Evolutionary conservation across 2,888 invertebrate species (phyloP).

Genomic region (Trissolcus brochymenae): DNA sequence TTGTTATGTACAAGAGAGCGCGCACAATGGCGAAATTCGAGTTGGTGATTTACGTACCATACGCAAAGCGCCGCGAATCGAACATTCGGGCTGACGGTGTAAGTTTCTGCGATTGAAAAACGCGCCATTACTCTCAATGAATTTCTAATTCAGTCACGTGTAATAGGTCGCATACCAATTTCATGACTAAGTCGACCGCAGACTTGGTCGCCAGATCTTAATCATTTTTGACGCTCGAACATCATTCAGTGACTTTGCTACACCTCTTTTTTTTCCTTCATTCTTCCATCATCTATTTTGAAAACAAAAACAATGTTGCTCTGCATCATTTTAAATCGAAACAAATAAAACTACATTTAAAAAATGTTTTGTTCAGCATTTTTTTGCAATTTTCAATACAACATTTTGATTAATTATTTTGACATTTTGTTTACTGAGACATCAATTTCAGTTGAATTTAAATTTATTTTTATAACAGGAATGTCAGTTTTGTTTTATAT

Average conservation of each 20-base stretch:
- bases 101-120: slow-evolving; percentile 9
- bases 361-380: no score
- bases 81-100: slow-evolving; percentile 2
- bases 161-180: slow-evolving; percentile 52
- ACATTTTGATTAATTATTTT: no score
- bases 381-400: no score
- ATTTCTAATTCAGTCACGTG: slow-evolving; percentile 50
- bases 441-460: no score
- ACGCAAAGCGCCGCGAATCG: not conserved
- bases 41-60: slow-evolving; percentile 16
- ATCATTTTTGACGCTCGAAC: slow-evolving; percentile 34
- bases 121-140: slow-evolving; percentile 3
- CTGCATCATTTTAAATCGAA: not conserved
- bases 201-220: slow-evolving; percentile 32
- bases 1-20: slow-evolving; percentile 15
- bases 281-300: not conserved
- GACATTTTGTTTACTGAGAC: no score
- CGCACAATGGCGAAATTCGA: slow-evolving; percentile 36
- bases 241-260: slow-evolving; percentile 30
- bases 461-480: no score
- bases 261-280: not conserved
- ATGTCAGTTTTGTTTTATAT: no score
- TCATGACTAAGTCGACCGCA: slow-evolving; percentile 45
- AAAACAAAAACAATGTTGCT: no score
- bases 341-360: no score